A percentile compares a stretch with the other conserved stretches of the same genome.
Evolutionary conservation across 2,797 vertebrate species (phyloP).

Genomic region (Chelon auratus): DNA sequence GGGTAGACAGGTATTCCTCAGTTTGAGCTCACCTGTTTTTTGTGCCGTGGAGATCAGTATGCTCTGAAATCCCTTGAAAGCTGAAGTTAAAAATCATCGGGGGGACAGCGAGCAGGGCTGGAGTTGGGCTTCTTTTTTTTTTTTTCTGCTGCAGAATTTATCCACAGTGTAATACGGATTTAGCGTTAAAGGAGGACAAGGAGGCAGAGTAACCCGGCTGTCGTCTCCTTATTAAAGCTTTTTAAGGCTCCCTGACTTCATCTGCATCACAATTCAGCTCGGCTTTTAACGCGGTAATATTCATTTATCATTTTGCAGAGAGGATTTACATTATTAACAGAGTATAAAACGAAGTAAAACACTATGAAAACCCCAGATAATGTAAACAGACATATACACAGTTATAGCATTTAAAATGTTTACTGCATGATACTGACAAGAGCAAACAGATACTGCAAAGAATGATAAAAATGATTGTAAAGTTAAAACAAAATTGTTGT

Average conservation of each 20-base stretch:
- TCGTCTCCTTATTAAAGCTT: conserved; percentile 45
- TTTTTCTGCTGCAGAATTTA: conserved; percentile 33
- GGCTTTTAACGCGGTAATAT: conserved; percentile 32
- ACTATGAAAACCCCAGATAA: neutral
- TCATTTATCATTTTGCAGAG: conserved; percentile 37
- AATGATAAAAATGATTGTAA: neutral
- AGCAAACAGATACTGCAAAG: neutral
- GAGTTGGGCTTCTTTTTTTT: conserved; percentile 42
- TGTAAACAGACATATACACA: neutral
- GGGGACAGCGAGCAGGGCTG: conserved; percentile 38
- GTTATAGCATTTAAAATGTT: neutral
- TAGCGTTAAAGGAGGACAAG: conserved; percentile 56
- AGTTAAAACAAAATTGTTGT: no score
- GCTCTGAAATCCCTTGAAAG: conserved; percentile 48
- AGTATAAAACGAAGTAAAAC: neutral
- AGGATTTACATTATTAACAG: conserved; percentile 21
- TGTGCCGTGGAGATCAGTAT: conserved; percentile 28
- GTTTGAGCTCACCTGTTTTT: conserved; percentile 52
- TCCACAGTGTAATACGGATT: conserved; percentile 58
- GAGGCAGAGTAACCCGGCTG: conserved; percentile 44
- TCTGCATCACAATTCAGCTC: conserved; percentile 30
- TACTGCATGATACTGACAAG: neutral
- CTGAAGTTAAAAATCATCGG: conserved; percentile 49
- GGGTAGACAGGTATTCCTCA: conserved; percentile 41
- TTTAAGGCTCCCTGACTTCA: conserved; percentile 37